These are phyloP conservation scores for Crepidodera aurea DNA, from an alignment of 2,888 invertebrate species.

Conservation along the genomic window DNA sequence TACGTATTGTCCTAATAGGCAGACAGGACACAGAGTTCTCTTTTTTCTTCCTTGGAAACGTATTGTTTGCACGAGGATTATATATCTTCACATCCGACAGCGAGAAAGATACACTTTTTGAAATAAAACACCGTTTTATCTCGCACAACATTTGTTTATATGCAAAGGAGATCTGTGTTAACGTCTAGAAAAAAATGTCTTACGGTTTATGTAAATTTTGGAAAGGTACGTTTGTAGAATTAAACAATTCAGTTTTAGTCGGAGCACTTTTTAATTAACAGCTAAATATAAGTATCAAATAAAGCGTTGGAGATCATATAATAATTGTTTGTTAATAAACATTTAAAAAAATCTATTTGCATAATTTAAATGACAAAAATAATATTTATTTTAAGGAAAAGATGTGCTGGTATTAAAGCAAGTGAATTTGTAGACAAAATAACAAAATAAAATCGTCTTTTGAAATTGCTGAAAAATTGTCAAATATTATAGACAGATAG, in stretches of 20 bases:
- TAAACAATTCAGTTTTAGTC: background rate
- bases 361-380: too few species aligned
- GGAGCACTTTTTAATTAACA: too few species aligned
- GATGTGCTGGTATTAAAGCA: too few species aligned
- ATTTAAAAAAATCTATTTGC: too few species aligned
- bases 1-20: slow-evolving; percentile 51
- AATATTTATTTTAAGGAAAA: too few species aligned
- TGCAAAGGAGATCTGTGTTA: slow-evolving; percentile 18
- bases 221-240: background rate
- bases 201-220: slow-evolving; percentile 24
- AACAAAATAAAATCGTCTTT: too few species aligned
- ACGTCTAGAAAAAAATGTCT: slow-evolving; percentile 10
- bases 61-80: slow-evolving; percentile 48
- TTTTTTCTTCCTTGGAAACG: slow-evolving; percentile 35
- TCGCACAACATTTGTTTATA: slow-evolving; percentile 17
- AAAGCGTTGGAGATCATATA: too few species aligned
- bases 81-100: slow-evolving; percentile 50
- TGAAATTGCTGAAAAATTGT: too few species aligned
- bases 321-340: too few species aligned
- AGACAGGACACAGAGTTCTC: slow-evolving; percentile 47
- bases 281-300: too few species aligned
- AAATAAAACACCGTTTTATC: slow-evolving; percentile 27
- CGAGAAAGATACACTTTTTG: slow-evolving; percentile 29
- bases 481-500: too few species aligned
- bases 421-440: too few species aligned